Evolutionary conservation across 2,888 invertebrate genomes (phyloP).

Genomic region (Crioceris asparagi): DNA sequence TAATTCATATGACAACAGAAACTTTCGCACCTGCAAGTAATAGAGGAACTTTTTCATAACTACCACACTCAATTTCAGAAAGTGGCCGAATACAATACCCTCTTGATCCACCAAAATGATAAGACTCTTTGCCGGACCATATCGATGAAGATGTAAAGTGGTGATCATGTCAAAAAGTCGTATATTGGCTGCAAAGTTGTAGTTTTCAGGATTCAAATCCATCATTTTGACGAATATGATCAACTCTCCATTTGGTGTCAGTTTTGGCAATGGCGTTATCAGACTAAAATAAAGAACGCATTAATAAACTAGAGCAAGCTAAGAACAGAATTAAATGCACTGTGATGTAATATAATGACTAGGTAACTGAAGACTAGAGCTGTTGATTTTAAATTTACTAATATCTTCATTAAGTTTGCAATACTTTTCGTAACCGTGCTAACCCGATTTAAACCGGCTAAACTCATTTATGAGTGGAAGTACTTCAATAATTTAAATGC

Average conservation of each 20-base stretch:
- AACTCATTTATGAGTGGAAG: no score
- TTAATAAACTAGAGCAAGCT: no score
- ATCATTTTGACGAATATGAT: constrained; percentile 30
- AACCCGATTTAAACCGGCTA: no score
- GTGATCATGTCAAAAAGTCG: constrained; percentile 48
- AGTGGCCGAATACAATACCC: constrained; percentile 49
- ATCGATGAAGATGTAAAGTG: constrained; percentile 45
- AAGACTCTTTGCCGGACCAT: constrained; percentile 47
- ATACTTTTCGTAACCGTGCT: no score
- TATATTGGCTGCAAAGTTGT: constrained; percentile 42
- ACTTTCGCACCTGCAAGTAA: constrained; percentile 50
- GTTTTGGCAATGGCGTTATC: constrained; percentile 19
- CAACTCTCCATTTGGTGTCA: constrained; percentile 25
- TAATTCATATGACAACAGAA: no score
- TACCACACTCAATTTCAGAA: constrained; percentile 50
- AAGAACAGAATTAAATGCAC: no score
- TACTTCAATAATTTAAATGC: no score
- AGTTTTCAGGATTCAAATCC: constrained; percentile 49
- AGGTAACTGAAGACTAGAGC: no score
- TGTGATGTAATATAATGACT: no score
- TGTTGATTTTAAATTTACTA: no score
- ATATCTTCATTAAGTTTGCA: no score
- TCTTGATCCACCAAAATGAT: constrained; percentile 54
- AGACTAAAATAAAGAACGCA: no score
- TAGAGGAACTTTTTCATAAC: constrained; percentile 57